phyloP scores from a whole-genome alignment of 2,888 invertebrate species.

The Drosophila colorata region DNA sequence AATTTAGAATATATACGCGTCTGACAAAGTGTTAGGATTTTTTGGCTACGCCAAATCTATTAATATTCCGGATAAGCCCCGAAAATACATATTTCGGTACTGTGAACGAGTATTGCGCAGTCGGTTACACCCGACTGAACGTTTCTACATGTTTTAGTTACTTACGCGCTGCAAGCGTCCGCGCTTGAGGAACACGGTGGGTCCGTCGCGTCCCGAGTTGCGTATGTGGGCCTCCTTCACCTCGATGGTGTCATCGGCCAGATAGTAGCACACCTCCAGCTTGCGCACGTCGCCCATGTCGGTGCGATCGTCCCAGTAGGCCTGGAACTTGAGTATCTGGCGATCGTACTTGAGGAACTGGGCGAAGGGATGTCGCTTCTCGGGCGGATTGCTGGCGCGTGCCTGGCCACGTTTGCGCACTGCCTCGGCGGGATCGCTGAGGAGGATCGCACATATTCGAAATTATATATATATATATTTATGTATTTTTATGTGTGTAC shows the following conservation, averaged over 20 bases:
- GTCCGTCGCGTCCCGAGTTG: slow-evolving; percentile 90
- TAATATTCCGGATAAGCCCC: no score
- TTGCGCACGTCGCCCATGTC: slow-evolving; percentile 92
- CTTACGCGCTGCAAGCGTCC: slow-evolving; percentile 91
- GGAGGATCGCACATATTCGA: neutral
- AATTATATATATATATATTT: no score
- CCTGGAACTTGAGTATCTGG: slow-evolving; percentile 91
- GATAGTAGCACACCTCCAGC: slow-evolving; percentile 92
- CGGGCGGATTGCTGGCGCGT: slow-evolving; percentile 62
- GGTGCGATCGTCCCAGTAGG: slow-evolving; percentile 96
- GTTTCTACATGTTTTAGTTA: neutral
- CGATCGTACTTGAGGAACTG: slow-evolving; percentile 94
- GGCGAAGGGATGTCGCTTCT: slow-evolving; percentile 88
- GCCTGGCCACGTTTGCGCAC: slow-evolving; percentile 73
- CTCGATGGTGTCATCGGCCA: slow-evolving; percentile 95
- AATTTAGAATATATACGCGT: no score
- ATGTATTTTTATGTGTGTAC: no score
- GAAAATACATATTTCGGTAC: no score
- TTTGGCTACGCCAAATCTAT: no score
- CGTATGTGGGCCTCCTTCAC: slow-evolving; percentile 90
- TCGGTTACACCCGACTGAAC: no score
- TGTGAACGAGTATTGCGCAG: no score
- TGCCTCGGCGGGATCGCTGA: slow-evolving; percentile 85
- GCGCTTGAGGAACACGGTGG: slow-evolving; percentile 90
- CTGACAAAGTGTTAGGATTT: no score